Base-by-base conservation (phyloP, 2,888 invertebrate species). In the Artemia sp. region DNA sequence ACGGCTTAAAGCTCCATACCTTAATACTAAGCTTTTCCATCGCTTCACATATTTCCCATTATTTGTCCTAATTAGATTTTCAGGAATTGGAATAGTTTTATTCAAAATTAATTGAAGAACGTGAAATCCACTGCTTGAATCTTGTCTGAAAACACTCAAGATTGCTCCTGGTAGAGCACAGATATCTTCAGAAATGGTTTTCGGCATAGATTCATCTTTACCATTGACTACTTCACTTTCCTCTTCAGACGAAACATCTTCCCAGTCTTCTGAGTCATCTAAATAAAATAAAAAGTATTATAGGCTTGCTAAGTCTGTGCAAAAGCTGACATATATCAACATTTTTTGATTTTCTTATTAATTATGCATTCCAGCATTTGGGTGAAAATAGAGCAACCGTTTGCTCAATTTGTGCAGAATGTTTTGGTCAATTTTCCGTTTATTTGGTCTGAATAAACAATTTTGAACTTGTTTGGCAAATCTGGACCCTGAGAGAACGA, bases 1-100 rank as follows among this genome's bases (percentile, higher is more conserved):
- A 38, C 38, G 6, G 3, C 38, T 38, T 38, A 38, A 38, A 38
- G 19, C n/a, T 58, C 8, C 64, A 19, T 58, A 58, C 64, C 24
- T 58, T 58, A 24, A n/a, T 58, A 58, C 24, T 58, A 58, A 58
- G 64, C 64, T 9, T 24, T 58, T 58, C 64, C 64, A 58, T 58
- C 24, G n/a, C 24, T 24, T 8, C 10, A 10, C 8, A 24, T 58
- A 58, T 24, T 58, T 58, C 11, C 64, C 64, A 58, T 38, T 38
- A 38, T 38, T 38, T 38, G 64, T n/a, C 10, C 64, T 24, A 58
- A 58, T 24, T 58, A 24, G 8, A 58, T 19, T 8, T 10, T 24
- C 64, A 8, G n/a, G 14, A 24, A 58, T 24, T 58, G 64, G 10
- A 19, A 58, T 8, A 24, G 64, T 58, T 24, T 58, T 58, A n/a